Evolutionary conservation across 2,797 vertebrate genomes (phyloP), one percentile per base, ranked within the genome.

Genomic region (Sus cebifrons): DNA sequence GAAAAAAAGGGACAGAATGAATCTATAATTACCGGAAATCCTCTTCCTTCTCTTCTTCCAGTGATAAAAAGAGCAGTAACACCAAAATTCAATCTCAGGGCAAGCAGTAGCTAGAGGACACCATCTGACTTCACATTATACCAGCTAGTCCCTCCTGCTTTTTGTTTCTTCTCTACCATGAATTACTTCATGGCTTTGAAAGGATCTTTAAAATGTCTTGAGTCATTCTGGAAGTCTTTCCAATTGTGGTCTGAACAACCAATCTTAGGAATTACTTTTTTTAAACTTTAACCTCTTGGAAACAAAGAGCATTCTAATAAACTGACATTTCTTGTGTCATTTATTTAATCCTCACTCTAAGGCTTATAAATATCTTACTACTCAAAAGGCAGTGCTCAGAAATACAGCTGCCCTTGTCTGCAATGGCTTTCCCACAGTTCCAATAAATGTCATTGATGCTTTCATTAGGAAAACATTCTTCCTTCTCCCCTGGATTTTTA

Each of bases 191-290:
- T 44, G 92, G 81, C 3, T 40, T 86, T 91, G 87, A 96, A 91
- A 79, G 8, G 18, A 93, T 88, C 29, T 97, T 97, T 92, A 18
- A 94, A 71, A 96, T 56, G 44, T n/a, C 20, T 74, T 83, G 16
- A 77, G 25, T 71, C 90, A 60, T 97, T 40, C 12, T 86, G 67
- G 36, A 86, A 16, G 14, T 86, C 71, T 97, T 95, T 94, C 58
- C 77, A 86, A 81, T 84, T 90, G 82, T 86, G 23, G 40, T 78
- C 84, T 91, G 58, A 92, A 88, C 2, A 92, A 92, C 17, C 29
- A 95, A 52, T 96, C 79, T 83, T 67, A 83, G 5, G n/a, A 78
- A 92, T 96, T 92, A 65, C n/a, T 81, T 92, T 92, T 97, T 85
- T 25, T 21, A 85, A 82, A 87, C 52, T 84, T 91, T 94, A 92